phyloP scores from a whole-genome alignment of 2,113 vertebrate species.

The Eulacestoma nigropectus region DNA sequence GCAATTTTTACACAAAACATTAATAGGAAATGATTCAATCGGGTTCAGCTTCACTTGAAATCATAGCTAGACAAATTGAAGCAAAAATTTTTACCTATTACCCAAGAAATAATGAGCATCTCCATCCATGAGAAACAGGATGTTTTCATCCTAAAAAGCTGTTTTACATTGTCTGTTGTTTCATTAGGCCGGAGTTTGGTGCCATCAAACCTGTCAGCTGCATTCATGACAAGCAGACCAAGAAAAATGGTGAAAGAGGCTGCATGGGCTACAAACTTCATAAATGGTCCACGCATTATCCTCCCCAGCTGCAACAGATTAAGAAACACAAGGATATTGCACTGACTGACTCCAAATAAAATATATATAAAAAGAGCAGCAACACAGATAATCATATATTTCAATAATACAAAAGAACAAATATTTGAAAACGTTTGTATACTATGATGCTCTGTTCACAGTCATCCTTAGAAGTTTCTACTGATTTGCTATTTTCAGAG shows the following conservation, averaged over 20 bases:
- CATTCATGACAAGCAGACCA: constrained; percentile 90
- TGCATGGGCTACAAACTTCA: constrained; percentile 95
- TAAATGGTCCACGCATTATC: constrained; percentile 90
- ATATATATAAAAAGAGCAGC: neutral
- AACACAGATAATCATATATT: neutral
- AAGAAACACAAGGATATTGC: constrained; percentile 19
- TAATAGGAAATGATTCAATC: neutral
- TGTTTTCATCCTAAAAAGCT: constrained; percentile 95
- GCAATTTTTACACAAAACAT: neutral
- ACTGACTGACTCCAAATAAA: neutral
- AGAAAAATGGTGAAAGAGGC: constrained; percentile 95
- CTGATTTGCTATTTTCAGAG: neutral
- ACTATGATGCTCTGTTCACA: neutral
- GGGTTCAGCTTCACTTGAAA: neutral
- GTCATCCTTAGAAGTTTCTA: neutral
- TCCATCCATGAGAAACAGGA: constrained; percentile 96
- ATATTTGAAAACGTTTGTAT: neutral
- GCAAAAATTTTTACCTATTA: constrained; percentile 83
- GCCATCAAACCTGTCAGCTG: constrained; percentile 91
- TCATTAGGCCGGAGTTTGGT: constrained; percentile 91
- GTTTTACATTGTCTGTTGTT: constrained; percentile 86
- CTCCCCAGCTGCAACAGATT: constrained; percentile 82
- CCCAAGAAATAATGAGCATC: constrained; percentile 94
- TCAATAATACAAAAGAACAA: neutral
- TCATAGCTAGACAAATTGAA: neutral